phyloP scores from a whole-genome alignment of 1,140 invertebrate species.

The Apis laboriosa region DNA sequence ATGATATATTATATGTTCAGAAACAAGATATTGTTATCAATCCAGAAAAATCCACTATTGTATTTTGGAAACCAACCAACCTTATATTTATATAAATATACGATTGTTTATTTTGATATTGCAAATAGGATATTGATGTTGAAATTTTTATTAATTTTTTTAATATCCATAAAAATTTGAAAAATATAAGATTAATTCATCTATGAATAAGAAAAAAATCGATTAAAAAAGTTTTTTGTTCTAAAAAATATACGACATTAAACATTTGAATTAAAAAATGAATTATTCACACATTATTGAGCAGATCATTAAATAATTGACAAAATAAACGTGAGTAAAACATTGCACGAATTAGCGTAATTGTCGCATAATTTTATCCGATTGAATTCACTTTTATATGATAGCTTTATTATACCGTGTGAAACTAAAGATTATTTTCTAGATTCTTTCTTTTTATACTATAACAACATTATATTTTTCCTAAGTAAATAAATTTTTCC shows the following conservation, averaged over 20 bases:
- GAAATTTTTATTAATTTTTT: not conserved
- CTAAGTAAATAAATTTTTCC: not conserved
- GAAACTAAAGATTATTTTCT: slow-evolving; percentile 11
- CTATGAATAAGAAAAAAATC: not conserved
- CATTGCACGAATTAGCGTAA: not conserved
- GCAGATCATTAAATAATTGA: slow-evolving; percentile 13
- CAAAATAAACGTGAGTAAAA: slow-evolving; percentile 6
- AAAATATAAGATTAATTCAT: not conserved
- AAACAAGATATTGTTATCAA: not conserved
- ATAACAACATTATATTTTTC: not conserved
- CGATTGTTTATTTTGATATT: not conserved
- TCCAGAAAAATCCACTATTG: not conserved
- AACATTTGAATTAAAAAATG: not conserved
- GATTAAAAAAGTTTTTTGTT: not conserved
- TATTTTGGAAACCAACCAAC: not conserved
- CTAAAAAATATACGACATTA: not conserved
- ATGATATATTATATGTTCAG: not conserved
- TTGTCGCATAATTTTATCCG: slow-evolving; percentile 20
- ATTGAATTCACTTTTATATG: slow-evolving; percentile 23
- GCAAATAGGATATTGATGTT: not conserved
- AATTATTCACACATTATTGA: slow-evolving; percentile 17
- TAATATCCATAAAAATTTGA: not conserved
- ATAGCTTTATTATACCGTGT: slow-evolving; percentile 13
- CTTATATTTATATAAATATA: not conserved
- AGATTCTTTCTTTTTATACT: not conserved